These are phyloP conservation scores for Hetaerina americana DNA, from an alignment of 1,140 invertebrate species.

Conservation along the genomic window DNA sequence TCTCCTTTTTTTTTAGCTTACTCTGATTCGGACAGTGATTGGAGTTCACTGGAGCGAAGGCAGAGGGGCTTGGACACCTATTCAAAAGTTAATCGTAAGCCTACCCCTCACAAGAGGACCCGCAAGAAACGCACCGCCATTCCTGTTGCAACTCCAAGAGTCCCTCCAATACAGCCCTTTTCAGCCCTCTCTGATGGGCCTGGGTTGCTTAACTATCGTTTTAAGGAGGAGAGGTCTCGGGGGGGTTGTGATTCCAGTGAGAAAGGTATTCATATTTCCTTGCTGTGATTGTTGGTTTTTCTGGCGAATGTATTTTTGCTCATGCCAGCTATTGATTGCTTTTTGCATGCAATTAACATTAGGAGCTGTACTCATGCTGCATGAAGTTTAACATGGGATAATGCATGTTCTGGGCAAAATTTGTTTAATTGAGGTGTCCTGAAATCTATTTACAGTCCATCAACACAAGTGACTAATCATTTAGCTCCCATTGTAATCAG, in stretches of 20 bases:
- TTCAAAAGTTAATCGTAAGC: conserved; percentile 51
- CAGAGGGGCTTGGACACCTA: conserved; percentile 45
- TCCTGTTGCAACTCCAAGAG: conserved; percentile 71
- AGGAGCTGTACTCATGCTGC: no score
- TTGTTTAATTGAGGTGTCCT: no score
- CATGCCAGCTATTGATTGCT: no score
- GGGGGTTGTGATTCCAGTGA: conserved; percentile 21
- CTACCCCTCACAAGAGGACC: conserved; percentile 61
- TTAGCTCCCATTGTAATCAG: no score
- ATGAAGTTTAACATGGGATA: no score
- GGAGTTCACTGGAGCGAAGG: conserved; percentile 62
- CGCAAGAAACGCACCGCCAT: conserved; percentile 62
- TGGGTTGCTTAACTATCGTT: conserved; percentile 15
- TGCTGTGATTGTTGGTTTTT: no score
- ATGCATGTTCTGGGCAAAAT: no score
- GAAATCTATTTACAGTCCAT: no score
- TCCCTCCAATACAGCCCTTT: conserved; percentile 40
- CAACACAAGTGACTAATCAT: no score
- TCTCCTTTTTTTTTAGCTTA: conserved; percentile 39
- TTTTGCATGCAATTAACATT: no score
- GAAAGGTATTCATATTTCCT: conserved; percentile 21
- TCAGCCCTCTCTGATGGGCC: conserved; percentile 6
- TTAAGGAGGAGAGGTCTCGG: conserved; percentile 14
- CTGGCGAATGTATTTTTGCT: no score
- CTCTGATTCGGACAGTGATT: conserved; percentile 78